These are phyloP conservation scores for Sinopyrophorus schimmeli DNA, from an alignment of 2,888 invertebrate species.

Conservation along the genomic window DNA sequence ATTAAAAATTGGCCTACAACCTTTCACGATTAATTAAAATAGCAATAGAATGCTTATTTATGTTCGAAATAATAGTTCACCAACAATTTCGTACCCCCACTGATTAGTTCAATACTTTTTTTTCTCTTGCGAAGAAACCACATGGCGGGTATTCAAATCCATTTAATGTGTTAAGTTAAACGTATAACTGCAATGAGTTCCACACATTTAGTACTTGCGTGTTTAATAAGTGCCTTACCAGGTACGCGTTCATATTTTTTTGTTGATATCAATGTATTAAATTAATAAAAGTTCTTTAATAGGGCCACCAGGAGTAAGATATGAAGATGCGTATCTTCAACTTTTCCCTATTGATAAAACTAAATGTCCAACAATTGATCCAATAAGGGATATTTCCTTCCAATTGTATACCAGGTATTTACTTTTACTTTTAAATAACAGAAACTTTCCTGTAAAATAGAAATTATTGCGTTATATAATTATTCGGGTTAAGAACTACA, in stretches of 20 bases:
- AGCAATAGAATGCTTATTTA: too few species aligned
- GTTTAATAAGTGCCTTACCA: constrained; percentile 45
- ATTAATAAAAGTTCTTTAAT: constrained; percentile 1
- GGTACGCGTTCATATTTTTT: constrained; percentile 40
- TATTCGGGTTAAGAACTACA: too few species aligned
- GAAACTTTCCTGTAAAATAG: neutral
- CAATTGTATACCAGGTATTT: constrained; percentile 62
- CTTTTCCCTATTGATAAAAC: constrained; percentile 62
- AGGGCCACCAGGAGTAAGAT: constrained; percentile 64
- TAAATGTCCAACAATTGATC: constrained; percentile 61
- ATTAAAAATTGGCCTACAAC: too few species aligned
- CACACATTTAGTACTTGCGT: constrained; percentile 46
- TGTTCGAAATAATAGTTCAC: too few species aligned
- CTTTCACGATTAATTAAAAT: too few species aligned
- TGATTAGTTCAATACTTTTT: too few species aligned
- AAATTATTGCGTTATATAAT: constrained; percentile 2
- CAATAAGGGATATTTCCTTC: constrained; percentile 59
- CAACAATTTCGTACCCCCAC: too few species aligned
- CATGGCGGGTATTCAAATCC: constrained; percentile 10
- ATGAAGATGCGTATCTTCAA: constrained; percentile 62
- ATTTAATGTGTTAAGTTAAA: too few species aligned
- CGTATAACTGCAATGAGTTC: constrained; percentile 40
- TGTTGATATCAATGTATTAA: too few species aligned
- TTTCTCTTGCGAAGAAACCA: too few species aligned
- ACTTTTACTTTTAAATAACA: too few species aligned